phyloP scores from a whole-genome alignment of 2,113 vertebrate genomes.

The Scortum barcoo region DNA sequence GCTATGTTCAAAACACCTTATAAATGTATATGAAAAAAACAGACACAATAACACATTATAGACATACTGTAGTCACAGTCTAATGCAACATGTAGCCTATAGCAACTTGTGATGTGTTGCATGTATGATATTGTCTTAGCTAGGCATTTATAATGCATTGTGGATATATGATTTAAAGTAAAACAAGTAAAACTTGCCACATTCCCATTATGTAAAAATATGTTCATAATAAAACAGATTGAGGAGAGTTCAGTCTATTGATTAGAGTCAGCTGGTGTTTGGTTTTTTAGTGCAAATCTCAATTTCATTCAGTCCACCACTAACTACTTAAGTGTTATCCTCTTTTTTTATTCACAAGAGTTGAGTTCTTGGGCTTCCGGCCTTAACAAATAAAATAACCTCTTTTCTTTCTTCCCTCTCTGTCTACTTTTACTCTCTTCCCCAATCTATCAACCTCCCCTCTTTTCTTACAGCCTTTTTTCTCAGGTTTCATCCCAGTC shows the following conservation, averaged over 20 bases:
- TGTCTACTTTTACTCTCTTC: constrained; percentile 3
- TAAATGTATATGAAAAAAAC: background rate
- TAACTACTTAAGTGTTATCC: background rate
- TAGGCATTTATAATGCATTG: background rate
- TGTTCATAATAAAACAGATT: background rate
- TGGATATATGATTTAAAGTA: background rate
- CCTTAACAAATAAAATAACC: constrained; percentile 32
- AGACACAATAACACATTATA: background rate
- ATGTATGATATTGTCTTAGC: background rate
- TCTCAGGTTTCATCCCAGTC: constrained; percentile 59
- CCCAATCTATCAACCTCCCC: constrained; percentile 5
- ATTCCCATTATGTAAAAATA: background rate
- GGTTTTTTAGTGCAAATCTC: background rate
- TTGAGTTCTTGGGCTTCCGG: constrained; percentile 25
- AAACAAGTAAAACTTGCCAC: background rate
- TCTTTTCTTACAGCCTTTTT: constrained; percentile 21
- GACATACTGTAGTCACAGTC: background rate
- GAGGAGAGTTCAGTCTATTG: background rate
- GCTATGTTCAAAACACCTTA: constrained; percentile 3
- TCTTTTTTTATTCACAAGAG: constrained; percentile 15
- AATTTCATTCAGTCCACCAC: background rate
- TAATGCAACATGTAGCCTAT: background rate
- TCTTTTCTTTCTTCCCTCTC: constrained; percentile 18
- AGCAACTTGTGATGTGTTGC: background rate
- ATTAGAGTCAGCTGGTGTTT: constrained; percentile 8